Conservation (phyloP, 35 echinoderm and acorn worm species). For the Patiria miniata region DNA sequence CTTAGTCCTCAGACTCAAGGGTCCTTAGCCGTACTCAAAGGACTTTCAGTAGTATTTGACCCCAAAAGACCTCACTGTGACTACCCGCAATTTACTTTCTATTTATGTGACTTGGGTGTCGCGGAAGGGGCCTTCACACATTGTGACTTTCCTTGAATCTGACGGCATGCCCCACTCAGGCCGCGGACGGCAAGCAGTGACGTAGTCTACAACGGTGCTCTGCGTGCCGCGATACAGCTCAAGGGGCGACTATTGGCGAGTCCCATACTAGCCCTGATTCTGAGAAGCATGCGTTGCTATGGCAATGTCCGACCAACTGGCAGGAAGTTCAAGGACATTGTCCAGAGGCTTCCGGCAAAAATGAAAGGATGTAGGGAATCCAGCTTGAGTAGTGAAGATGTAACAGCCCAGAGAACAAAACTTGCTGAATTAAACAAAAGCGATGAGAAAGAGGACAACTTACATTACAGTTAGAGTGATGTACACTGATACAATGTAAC, state of each 20-base stretch:
- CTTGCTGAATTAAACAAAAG: too few species aligned
- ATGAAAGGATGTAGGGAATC: background rate
- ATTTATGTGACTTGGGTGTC: slow-evolving; percentile 14
- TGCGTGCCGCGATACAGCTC: background rate
- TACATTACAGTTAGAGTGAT: too few species aligned
- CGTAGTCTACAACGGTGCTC: background rate
- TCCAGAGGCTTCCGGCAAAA: background rate
- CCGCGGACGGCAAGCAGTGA: background rate
- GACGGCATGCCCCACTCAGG: slow-evolving; percentile 5
- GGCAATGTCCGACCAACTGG: background rate
- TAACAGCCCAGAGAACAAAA: too few species aligned
- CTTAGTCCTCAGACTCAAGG: too few species aligned
- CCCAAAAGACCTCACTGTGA: background rate
- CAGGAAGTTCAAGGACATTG: background rate
- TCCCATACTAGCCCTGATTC: background rate
- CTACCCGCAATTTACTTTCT: background rate
- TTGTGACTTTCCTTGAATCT: background rate
- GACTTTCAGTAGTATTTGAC: background rate
- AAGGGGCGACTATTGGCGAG: background rate
- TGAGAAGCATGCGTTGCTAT: slow-evolving; percentile 1
- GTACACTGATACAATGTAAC: too few species aligned
- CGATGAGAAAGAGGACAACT: too few species aligned
- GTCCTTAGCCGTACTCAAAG: background rate
- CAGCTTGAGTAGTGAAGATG: too few species aligned
- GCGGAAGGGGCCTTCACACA: background rate